These are phyloP conservation scores for Synergus itoensis DNA, from an alignment of 2,888 invertebrate species.

Conservation along the genomic window DNA sequence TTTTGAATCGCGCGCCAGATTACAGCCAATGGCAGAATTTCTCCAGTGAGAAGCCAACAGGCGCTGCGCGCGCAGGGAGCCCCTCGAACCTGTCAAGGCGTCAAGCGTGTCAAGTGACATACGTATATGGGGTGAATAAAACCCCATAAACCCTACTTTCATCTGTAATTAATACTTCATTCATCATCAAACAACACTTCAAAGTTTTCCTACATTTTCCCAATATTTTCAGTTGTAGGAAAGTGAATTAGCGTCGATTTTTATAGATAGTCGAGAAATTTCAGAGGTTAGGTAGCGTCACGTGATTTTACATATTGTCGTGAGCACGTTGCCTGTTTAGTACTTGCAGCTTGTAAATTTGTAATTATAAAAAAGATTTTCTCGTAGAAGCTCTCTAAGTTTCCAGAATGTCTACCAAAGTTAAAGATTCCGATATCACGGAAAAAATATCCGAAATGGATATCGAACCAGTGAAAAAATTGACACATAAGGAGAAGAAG, in stretches of 20 bases:
- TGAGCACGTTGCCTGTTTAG: conserved; percentile 1
- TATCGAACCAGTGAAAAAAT: conserved; percentile 81
- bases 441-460: conserved; percentile 68
- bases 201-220: neutral
- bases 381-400: conserved; percentile 12
- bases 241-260: neutral
- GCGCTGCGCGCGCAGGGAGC: too few relatives aligned
- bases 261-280: neutral
- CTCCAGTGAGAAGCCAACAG: too few relatives aligned
- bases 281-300: conserved; percentile 53
- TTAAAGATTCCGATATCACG: conserved; percentile 58
- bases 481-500: conserved; percentile 95
- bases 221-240: neutral
- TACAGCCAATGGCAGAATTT: too few relatives aligned
- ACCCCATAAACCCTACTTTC: neutral
- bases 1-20: too few relatives aligned
- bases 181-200: neutral
- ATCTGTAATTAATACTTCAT: neutral
- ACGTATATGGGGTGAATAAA: neutral
- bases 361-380: neutral
- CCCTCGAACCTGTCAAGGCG: conserved; percentile 5
- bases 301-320: conserved; percentile 42
- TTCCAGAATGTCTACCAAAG: conserved; percentile 60
- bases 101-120: neutral
- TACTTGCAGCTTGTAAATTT: neutral